Conservation (phyloP, 2,888 invertebrate species). For the Theodoxus fluviatilis region DNA sequence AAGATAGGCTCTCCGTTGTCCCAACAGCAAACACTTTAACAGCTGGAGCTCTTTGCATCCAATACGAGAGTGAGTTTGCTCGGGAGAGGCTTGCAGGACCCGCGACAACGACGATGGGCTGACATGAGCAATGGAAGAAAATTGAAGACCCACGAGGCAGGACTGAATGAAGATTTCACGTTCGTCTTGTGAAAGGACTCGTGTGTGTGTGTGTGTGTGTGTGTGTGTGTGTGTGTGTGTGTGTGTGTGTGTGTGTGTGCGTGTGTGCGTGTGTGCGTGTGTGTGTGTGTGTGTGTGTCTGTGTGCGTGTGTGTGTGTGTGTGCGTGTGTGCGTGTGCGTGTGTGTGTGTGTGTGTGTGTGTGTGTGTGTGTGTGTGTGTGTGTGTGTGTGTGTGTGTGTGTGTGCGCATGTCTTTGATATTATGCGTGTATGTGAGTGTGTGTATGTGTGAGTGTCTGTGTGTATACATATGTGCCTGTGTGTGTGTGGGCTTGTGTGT, state of each 20-base stretch:
- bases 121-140: no score
- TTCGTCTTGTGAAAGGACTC: neutral
- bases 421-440: neutral
- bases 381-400: neutral
- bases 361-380: neutral
- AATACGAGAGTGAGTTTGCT: no score
- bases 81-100: no score
- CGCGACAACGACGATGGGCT: no score
- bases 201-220: constrained; percentile 2
- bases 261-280: neutral
- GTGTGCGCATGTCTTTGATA: neutral
- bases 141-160: no score
- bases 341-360: neutral
- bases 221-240: constrained; percentile 1
- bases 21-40: no score
- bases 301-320: constrained; percentile 1
- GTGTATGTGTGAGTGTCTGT: constrained; percentile 11
- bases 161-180: no score
- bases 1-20: no score
- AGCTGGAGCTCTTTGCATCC: no score
- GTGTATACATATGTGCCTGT: neutral
- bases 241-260: neutral
- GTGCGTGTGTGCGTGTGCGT: neutral
- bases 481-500: neutral
- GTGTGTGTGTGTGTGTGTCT: neutral